phyloP scores from a whole-genome alignment of 2,888 invertebrate species.

The Axea sp. region DNA sequence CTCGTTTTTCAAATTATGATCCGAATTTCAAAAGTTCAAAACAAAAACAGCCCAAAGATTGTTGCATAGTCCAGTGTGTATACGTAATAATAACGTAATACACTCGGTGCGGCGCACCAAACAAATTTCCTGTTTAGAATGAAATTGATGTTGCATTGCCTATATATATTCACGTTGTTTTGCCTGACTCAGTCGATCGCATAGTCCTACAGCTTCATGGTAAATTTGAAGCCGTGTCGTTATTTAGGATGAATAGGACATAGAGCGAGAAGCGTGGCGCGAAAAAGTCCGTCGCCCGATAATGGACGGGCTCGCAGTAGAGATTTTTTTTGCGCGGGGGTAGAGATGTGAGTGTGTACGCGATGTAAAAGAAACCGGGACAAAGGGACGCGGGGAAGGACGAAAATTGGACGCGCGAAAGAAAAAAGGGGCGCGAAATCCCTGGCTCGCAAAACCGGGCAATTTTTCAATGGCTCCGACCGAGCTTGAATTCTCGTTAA shows the following conservation, averaged over 20 bases:
- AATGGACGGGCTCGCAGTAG: slow-evolving; percentile 43
- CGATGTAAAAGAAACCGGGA: slow-evolving; percentile 47
- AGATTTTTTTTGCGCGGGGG: slow-evolving; percentile 22
- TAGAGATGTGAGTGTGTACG: slow-evolving; percentile 14
- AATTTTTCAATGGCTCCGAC: slow-evolving; percentile 78
- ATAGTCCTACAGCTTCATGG: slow-evolving; percentile 35
- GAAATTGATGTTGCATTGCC: slow-evolving; percentile 52
- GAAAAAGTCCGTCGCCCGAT: slow-evolving; percentile 32
- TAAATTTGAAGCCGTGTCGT: slow-evolving; percentile 42
- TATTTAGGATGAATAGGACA: slow-evolving; percentile 32
- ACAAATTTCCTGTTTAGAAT: slow-evolving; percentile 48
- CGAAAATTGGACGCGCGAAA: slow-evolving; percentile 56
- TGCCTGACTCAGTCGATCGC: slow-evolving; percentile 19
- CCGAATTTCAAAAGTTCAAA: slow-evolving; percentile 26
- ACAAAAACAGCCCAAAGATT: slow-evolving; percentile 30
- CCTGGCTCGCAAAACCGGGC: slow-evolving; percentile 69
- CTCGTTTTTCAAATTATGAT: too few species aligned
- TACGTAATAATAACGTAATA: slow-evolving; percentile 38
- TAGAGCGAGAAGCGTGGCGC: slow-evolving; percentile 16
- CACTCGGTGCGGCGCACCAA: slow-evolving; percentile 32
- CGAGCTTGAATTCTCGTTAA: slow-evolving; percentile 79
- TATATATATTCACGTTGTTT: slow-evolving; percentile 47
- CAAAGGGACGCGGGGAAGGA: slow-evolving; percentile 37
- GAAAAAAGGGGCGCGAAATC: slow-evolving; percentile 69
- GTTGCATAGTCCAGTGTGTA: slow-evolving; percentile 12